Conservation (phyloP, 2,888 invertebrate genomes). For the Eupithecia vulgata region DNA sequence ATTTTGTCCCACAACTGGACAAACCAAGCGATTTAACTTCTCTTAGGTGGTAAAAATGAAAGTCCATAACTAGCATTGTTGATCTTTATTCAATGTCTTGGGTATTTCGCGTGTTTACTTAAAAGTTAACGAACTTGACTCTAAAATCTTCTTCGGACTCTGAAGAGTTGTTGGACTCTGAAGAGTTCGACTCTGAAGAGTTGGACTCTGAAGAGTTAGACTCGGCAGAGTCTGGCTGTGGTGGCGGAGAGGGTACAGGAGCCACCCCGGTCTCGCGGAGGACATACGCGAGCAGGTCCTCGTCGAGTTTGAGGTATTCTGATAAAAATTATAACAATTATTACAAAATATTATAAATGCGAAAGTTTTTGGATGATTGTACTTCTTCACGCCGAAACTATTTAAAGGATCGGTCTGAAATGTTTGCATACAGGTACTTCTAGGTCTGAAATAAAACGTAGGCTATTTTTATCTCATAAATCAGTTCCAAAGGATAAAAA, state of each 20-base stretch:
- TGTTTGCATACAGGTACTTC: too few species aligned
- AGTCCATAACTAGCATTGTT: not conserved
- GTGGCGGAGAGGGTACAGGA: not conserved
- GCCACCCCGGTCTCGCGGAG: not conserved
- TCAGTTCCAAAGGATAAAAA: too few species aligned
- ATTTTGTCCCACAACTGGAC: too few species aligned
- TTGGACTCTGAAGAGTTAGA: not conserved
- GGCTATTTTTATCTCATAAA: too few species aligned
- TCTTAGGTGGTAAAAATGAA: not conserved
- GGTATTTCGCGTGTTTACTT: not conserved
- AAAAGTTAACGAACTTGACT: not conserved
- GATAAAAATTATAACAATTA: not conserved
- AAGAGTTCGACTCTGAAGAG: too few species aligned
- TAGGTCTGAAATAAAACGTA: too few species aligned
- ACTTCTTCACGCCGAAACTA: too few species aligned
- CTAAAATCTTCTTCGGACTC: not conserved
- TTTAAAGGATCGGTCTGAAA: too few species aligned
- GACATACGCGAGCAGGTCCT: not conserved
- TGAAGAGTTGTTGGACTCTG: not conserved
- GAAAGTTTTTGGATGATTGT: too few species aligned
- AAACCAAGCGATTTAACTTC: not conserved
- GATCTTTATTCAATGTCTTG: not conserved
- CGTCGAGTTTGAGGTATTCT: not conserved
- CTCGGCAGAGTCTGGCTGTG: not conserved
- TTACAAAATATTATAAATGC: too few species aligned